Conservation (phyloP, 2,888 invertebrate genomes). For the Phytoseiulus persimilis region DNA sequence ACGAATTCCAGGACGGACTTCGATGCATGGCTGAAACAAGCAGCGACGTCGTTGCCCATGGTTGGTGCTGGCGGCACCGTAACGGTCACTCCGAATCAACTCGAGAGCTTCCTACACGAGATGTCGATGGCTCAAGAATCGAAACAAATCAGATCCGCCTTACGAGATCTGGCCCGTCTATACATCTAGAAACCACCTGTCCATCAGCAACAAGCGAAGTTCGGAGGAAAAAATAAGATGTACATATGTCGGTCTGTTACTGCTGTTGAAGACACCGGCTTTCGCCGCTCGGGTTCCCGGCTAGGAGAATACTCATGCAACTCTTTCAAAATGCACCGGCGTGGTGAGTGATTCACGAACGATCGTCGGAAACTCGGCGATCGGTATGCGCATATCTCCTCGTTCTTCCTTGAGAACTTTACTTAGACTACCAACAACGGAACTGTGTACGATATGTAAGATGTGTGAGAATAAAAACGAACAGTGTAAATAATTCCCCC, state of each 20-base stretch:
- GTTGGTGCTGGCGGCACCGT: slow-evolving; percentile 49
- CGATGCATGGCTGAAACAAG: slow-evolving; percentile 48
- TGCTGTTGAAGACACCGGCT: neutral
- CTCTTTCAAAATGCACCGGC: neutral
- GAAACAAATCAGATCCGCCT: neutral
- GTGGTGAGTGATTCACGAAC: neutral
- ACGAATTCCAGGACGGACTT: neutral
- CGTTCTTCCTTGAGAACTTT: neutral
- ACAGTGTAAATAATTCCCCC: neutral
- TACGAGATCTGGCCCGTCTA: neutral
- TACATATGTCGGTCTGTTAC: neutral
- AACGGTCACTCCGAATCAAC: slow-evolving; percentile 49
- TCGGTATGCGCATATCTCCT: neutral
- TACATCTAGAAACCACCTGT: neutral
- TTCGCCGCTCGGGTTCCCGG: neutral
- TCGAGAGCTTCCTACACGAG: slow-evolving; percentile 49
- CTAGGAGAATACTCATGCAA: neutral
- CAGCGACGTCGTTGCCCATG: slow-evolving; percentile 49
- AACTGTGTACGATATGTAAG: neutral
- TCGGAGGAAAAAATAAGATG: neutral
- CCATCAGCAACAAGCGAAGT: neutral
- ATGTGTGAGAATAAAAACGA: neutral
- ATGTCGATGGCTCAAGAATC: neutral
- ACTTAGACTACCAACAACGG: neutral
- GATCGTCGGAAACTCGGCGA: neutral